Evolutionary conservation across 2,113 vertebrate species (phyloP).

Genomic region (Brienomyrus longianalis): DNA sequence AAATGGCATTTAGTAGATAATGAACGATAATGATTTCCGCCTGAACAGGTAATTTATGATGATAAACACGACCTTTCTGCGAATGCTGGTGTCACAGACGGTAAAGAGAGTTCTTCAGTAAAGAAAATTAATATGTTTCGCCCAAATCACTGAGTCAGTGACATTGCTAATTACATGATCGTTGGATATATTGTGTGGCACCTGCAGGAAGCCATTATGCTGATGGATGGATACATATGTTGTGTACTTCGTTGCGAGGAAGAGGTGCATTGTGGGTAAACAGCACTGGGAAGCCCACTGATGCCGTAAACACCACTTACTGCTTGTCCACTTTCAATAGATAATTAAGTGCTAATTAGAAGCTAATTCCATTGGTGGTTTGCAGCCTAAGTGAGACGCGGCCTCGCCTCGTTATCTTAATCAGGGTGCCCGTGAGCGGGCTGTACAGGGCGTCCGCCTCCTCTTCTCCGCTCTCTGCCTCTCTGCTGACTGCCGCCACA

Average conservation of each 20-base stretch:
- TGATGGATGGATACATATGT: neutral
- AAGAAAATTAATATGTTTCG: constrained; percentile 4
- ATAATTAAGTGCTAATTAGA: constrained; percentile 15
- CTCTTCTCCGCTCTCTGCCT: neutral
- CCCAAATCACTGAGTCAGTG: neutral
- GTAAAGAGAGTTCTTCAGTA: neutral
- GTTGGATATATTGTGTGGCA: neutral
- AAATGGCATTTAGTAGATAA: constrained; percentile 8
- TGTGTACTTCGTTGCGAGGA: neutral
- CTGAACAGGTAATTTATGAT: neutral
- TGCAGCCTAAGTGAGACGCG: neutral
- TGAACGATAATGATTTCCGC: neutral
- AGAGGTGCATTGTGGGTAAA: neutral
- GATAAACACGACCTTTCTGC: constrained; percentile 7
- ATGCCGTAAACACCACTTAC: neutral
- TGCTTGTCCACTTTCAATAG: neutral
- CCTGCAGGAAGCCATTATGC: neutral
- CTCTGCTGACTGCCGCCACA: constrained; percentile 6
- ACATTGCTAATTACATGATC: neutral
- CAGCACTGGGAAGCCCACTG: neutral
- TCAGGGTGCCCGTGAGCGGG: neutral
- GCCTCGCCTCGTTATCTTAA: constrained; percentile 5
- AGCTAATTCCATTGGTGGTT: neutral
- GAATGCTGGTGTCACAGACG: neutral
- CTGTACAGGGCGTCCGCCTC: neutral